phyloP scores from a whole-genome alignment of 2,113 vertebrate species.

The Apaloderma vittatum region DNA sequence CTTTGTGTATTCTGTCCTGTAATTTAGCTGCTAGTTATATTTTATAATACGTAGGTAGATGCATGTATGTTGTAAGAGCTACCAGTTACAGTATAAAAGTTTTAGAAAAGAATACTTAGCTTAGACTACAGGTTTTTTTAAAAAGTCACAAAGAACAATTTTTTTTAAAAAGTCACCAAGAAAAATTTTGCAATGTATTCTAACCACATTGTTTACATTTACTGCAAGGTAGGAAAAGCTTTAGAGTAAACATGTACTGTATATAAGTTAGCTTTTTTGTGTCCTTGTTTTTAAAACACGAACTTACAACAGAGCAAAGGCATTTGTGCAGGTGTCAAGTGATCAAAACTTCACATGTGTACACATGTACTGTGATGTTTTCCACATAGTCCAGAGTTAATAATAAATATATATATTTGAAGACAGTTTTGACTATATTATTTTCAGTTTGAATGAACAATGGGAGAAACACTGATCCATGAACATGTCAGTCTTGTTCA shows the following conservation, averaged over 20 bases:
- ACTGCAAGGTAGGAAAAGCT: not conserved
- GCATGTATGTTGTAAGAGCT: not conserved
- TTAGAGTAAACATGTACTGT: not conserved
- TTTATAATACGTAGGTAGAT: not conserved
- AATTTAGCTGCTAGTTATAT: not conserved
- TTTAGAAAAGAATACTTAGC: not conserved
- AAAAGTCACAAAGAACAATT: too few relatives aligned
- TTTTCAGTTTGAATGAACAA: not conserved
- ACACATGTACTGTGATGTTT: accelerated
- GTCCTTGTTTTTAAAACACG: not conserved
- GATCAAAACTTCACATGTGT: not conserved
- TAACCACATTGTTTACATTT: not conserved
- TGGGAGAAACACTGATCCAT: not conserved
- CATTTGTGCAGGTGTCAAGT: not conserved
- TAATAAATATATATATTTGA: not conserved
- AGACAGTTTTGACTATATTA: not conserved
- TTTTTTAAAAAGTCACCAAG: too few relatives aligned
- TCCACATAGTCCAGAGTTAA: not conserved
- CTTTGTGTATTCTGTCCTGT: not conserved
- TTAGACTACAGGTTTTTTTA: not conserved
- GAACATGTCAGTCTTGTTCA: not conserved
- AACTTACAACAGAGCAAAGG: not conserved
- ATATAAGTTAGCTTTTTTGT: not conserved
- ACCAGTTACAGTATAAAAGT: not conserved
- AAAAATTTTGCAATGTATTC: not conserved